Percentiles rank a stretch among this genome's conserved stretches.
These are phyloP conservation scores for Eulemur macaco DNA, from an alignment of 2,113 vertebrate species.

Conservation along the genomic window DNA sequence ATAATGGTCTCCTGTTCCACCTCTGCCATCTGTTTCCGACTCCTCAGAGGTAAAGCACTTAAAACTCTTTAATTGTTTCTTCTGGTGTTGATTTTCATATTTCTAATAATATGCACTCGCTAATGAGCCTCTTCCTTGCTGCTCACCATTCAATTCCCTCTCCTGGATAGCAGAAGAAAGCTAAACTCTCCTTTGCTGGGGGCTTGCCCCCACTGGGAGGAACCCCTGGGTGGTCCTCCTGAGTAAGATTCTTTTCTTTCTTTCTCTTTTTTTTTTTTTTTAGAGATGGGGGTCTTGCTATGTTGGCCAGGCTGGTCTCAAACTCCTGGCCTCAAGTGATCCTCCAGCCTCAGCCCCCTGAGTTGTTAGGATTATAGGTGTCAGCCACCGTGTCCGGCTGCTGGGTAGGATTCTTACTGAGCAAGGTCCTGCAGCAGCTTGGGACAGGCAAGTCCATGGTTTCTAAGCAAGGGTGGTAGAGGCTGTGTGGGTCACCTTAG, in stretches of 20 bases:
- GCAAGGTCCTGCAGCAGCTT: not conserved
- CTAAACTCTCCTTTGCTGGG: not conserved
- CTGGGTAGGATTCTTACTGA: not conserved
- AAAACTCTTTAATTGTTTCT: not conserved
- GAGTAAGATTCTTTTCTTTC: not conserved
- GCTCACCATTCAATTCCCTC: not conserved
- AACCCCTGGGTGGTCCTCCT: not conserved
- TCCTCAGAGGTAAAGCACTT: not conserved
- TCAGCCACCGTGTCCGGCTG: not conserved
- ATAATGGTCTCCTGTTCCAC: not conserved
- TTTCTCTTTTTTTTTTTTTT: too few species aligned
- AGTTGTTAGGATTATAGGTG: too few species aligned
- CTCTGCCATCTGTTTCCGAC: not conserved
- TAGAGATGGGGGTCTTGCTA: too few species aligned
- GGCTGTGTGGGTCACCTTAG: not conserved
- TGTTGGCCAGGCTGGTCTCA: too few species aligned
- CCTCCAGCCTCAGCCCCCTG: too few species aligned
- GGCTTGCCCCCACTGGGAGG: not conserved
- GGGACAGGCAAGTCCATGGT: accelerated
- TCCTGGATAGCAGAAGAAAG: not conserved
- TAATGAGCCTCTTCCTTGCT: not conserved
- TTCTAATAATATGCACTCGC: not conserved
- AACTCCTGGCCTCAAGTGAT: too few species aligned
- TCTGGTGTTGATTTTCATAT: not conserved
- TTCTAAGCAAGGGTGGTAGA: not conserved